Percentiles rank a stretch among this genome's conserved stretches.
Conservation (phyloP, 2,113 vertebrate species). For the Reinhardtius hippoglossoides region DNA sequence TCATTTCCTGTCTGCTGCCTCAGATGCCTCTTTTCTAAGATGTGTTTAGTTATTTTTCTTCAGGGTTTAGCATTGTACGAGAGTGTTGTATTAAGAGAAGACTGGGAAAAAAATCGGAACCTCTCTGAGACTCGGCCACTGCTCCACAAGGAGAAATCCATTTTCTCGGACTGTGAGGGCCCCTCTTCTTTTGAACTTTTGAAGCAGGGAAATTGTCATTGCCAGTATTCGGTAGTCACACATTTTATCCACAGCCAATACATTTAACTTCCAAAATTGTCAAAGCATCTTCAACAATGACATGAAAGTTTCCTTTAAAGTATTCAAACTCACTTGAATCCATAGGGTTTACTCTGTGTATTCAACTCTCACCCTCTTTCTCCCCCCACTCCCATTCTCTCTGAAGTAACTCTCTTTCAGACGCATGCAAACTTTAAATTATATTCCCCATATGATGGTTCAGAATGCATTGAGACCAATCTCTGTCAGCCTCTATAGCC, state of each 20-base stretch:
- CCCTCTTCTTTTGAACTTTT: background rate
- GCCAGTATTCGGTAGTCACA: background rate
- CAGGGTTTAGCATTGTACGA: background rate
- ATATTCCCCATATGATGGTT: conserved; percentile 18
- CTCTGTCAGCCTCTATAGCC: conserved; percentile 11
- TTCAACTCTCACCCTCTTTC: background rate
- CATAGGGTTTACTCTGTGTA: conserved; percentile 8
- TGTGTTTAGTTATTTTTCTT: too few relatives aligned
- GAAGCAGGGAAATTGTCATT: conserved; percentile 1
- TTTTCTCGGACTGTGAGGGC: background rate
- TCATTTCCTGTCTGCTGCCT: too few relatives aligned
- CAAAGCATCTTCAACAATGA: conserved; percentile 28
- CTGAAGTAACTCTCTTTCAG: conserved; percentile 10
- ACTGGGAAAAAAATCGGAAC: background rate
- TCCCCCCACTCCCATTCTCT: background rate
- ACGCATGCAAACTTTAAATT: conserved; percentile 18
- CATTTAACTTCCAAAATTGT: conserved; percentile 10
- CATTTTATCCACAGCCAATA: conserved; percentile 5
- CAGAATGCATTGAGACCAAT: conserved; percentile 29
- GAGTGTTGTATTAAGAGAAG: background rate
- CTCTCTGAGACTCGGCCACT: background rate
- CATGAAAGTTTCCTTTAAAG: conserved; percentile 36
- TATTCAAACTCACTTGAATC: background rate
- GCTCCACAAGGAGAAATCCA: background rate
- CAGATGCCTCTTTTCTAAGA: too few relatives aligned